Conservation (phyloP, 2,113 vertebrate species). For the Lethenteron reissneri region DNA sequence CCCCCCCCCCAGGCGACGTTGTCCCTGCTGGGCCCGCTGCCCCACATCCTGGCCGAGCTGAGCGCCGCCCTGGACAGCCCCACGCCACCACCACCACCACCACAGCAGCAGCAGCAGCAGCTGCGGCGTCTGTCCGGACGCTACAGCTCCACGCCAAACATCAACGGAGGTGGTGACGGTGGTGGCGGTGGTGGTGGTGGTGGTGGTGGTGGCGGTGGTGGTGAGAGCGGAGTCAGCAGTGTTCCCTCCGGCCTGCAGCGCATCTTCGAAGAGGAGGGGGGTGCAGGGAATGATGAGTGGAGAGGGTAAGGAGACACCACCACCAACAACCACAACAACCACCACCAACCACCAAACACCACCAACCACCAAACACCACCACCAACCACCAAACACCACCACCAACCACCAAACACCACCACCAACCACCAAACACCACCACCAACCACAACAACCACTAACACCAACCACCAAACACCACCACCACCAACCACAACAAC, state of each 20-base stretch:
- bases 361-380: too few species aligned
- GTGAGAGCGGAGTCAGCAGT: constrained; percentile 21
- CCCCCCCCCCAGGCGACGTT: constrained; percentile 30
- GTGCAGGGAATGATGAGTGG: constrained; percentile 47
- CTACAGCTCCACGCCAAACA: constrained; percentile 32
- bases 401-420: too few species aligned
- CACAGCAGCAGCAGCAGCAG: constrained; percentile 13
- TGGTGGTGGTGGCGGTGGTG: too few species aligned
- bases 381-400: too few species aligned
- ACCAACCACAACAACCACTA: too few species aligned
- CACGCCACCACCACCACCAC: constrained; percentile 35
- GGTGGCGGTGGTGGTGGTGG: too few species aligned
- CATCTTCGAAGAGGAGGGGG: constrained; percentile 85
- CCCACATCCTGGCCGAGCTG: constrained; percentile 72
- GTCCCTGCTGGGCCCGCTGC: constrained; percentile 67
- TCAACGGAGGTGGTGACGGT: constrained; percentile 13
- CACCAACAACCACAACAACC: too few species aligned
- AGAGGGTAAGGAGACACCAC: too few species aligned
- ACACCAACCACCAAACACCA: too few species aligned
- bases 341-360: too few species aligned
- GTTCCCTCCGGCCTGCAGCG: constrained; percentile 76
- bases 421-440: too few species aligned
- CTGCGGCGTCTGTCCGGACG: constrained; percentile 35
- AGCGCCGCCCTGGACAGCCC: constrained; percentile 59
- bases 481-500: too few species aligned